phyloP scores from a whole-genome alignment of 2,113 vertebrate species.

The Litocranius walleri region DNA sequence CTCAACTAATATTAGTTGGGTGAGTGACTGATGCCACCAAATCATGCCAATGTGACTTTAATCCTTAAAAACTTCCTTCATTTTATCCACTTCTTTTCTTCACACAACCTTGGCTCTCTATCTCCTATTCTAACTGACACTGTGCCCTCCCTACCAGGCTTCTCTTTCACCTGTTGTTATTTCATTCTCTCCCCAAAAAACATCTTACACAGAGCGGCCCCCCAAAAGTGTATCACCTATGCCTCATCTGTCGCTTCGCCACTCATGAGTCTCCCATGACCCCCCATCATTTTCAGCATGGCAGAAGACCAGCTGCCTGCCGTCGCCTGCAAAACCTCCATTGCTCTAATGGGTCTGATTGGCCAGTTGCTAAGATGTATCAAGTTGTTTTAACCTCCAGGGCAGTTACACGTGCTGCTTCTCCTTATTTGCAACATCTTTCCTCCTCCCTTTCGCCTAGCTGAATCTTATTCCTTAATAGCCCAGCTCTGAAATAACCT shows the following conservation, averaged over 20 bases:
- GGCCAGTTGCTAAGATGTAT: neutral
- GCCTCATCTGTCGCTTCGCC: neutral
- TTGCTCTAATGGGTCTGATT: neutral
- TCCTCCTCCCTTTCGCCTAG: neutral
- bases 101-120: neutral
- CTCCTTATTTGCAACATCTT: neutral
- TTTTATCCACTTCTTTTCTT: neutral
- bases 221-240: neutral
- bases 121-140: neutral
- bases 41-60: neutral
- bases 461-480: neutral
- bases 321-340: neutral
- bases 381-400: neutral
- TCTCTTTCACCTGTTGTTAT: neutral
- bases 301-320: neutral
- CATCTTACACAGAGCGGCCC: neutral
- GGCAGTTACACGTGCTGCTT: neutral
- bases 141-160: rapidly evolving
- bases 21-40: neutral
- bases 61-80: neutral
- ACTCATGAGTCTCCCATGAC: neutral
- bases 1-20: neutral
- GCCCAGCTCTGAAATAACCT: neutral
- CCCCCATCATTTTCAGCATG: too few species aligned
- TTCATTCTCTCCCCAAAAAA: neutral